These are phyloP conservation scores for Equus quagga DNA, from an alignment of 2,113 vertebrate genomes.

Conservation along the genomic window DNA sequence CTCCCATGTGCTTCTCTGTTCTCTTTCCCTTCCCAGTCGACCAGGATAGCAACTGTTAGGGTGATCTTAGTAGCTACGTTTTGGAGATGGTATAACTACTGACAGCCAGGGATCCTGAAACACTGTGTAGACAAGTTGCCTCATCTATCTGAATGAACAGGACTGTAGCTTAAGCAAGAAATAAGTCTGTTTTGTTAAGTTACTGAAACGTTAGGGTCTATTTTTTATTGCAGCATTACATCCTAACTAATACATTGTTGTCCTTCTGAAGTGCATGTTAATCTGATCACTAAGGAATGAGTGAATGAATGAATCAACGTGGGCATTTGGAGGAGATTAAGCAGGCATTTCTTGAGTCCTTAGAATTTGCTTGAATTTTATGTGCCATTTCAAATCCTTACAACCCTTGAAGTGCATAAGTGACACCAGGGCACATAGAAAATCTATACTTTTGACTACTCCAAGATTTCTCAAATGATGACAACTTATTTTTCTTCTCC, in stretches of 20 bases:
- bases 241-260: not conserved
- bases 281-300: not conserved
- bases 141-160: not conserved
- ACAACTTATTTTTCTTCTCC: not conserved
- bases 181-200: not conserved
- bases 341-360: not conserved
- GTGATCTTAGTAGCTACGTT: not conserved
- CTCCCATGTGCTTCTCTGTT: not conserved
- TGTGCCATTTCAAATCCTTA: constrained; percentile 7
- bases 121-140: not conserved
- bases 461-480: not conserved
- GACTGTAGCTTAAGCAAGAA: not conserved
- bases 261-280: not conserved
- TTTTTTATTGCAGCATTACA: not conserved
- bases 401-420: not conserved
- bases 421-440: not conserved
- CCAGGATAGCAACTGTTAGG: not conserved
- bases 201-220: not conserved
- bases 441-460: not conserved
- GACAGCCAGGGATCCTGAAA: not conserved
- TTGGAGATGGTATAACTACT: not conserved
- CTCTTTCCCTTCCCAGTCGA: not conserved
- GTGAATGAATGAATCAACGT: not conserved
- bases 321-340: not conserved
- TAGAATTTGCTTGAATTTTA: constrained; percentile 37